These are phyloP conservation scores for Trachops cirrhosus DNA, from an alignment of 2,797 vertebrate genomes.

Conservation along the genomic window DNA sequence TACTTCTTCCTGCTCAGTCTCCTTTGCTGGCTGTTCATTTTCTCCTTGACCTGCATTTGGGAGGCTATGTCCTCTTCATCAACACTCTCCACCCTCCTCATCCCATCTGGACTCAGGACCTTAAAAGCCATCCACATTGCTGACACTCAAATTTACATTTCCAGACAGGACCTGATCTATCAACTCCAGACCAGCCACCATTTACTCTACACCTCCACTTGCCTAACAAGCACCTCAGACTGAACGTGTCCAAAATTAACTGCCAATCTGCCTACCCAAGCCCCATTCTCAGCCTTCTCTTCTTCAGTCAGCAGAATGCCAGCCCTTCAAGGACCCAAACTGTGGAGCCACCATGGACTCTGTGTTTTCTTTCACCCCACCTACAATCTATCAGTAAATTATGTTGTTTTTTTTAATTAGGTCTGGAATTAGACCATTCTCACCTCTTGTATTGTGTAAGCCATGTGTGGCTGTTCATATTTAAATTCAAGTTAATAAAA, in stretches of 20 bases:
- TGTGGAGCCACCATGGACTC: background rate
- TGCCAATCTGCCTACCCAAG: accelerated
- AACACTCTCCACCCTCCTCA: background rate
- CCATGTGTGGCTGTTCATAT: background rate
- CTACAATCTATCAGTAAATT: background rate
- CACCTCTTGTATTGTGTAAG: background rate
- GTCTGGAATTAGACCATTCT: background rate
- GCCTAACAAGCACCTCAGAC: background rate
- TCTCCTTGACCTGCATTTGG: background rate
- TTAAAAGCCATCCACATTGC: accelerated
- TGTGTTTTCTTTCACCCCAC: background rate
- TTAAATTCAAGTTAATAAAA: background rate
- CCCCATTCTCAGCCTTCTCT: background rate
- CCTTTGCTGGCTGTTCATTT: background rate
- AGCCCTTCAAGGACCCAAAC: background rate
- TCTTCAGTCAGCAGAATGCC: background rate
- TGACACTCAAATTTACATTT: background rate
- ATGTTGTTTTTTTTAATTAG: background rate
- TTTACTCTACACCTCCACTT: background rate
- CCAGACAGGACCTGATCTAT: background rate
- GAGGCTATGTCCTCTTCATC: background rate
- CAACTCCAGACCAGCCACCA: background rate
- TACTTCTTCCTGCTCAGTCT: background rate
- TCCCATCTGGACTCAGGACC: background rate
- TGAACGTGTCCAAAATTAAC: background rate